Base-by-base conservation (phyloP, 2,113 vertebrate species). In the Mormoops blainvillei region DNA sequence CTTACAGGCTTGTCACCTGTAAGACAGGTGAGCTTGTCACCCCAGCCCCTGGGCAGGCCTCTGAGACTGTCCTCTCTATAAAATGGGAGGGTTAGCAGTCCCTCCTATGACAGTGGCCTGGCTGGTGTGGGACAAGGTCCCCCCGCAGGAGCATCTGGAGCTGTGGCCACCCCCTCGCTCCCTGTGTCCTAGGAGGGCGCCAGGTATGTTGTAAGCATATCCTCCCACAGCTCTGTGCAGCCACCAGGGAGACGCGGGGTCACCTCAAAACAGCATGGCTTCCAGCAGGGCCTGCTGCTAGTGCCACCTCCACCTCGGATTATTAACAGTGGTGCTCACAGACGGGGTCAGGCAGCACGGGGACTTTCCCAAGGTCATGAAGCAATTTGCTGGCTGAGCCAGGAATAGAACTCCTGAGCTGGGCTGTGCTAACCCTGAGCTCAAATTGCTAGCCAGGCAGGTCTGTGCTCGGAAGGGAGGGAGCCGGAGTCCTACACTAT, bases 331-430 rank as follows among this genome's bases (percentile, higher is more conserved):
- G 18, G 12, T 0, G 1, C 65, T 33, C 36, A 2, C 82, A 43
- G 84, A 12, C 2, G 33, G 50, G 90, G 71, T 48, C 87, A 68
- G 84, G 82, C 4, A 0, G 80, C 41, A 0, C 5, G 83, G 95
- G 96, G 91, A 94, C 97, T 74, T 91, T 45, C 92, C 94, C 97
- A 95, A 94, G 97, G 97, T 97, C 94, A 70, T 2, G 4, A 33
- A 73, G 84, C 94, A 82, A 15, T 84, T 48, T 78, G 67, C 91
- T 4, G 48, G 65, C 81, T 48, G 94, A 77, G 93, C 95, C 96
- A 94, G 90, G 97, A 97, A 97, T 94, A 97, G 97, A 92, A 74
- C 65, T 90, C 84, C 81, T 56, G 52, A 54, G 83, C 89, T 9
- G 63, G 89, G 61, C 78, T 36, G 82, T 2, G 83, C 83, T 80